phyloP scores from a whole-genome alignment of 2,113 vertebrate genomes.

The Ictidomys tridecemlineatus region DNA sequence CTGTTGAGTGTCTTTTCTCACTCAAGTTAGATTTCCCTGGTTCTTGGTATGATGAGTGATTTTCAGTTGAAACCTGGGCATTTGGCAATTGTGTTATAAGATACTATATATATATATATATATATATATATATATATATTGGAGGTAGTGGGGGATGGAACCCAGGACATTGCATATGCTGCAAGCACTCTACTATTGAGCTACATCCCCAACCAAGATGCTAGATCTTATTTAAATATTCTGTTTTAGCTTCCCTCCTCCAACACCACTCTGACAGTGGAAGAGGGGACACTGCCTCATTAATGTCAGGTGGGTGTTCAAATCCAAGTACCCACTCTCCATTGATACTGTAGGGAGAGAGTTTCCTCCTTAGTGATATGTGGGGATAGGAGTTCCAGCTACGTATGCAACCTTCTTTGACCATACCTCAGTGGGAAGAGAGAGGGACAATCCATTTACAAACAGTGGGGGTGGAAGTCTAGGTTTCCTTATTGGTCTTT shows the following conservation, averaged over 20 bases:
- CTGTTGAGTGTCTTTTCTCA: constrained; percentile 43
- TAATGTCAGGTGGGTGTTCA: neutral
- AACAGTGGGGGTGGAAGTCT: constrained; percentile 13
- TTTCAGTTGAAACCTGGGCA: constrained; percentile 40
- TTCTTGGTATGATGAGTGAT: constrained; percentile 47
- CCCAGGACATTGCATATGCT: neutral
- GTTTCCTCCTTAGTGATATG: constrained; percentile 43
- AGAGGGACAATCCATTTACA: neutral
- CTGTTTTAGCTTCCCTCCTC: constrained; percentile 32
- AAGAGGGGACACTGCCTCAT: neutral
- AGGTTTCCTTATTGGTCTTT: constrained; percentile 55
- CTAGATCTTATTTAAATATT: constrained; percentile 27
- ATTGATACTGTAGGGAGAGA: neutral
- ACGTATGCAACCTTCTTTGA: constrained; percentile 13
- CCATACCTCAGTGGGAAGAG: neutral
- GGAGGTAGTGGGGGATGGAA: neutral
- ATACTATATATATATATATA: neutral
- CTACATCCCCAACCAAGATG: neutral
- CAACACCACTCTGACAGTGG: neutral
- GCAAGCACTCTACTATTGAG: neutral
- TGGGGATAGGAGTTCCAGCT: neutral
- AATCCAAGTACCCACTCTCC: neutral
- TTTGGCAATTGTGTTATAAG: neutral
- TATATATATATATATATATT: neutral
- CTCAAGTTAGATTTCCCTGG: constrained; percentile 53